These are phyloP conservation scores for Ectemnius cavifrons DNA, from an alignment of 2,888 invertebrate species.

Conservation along the genomic window DNA sequence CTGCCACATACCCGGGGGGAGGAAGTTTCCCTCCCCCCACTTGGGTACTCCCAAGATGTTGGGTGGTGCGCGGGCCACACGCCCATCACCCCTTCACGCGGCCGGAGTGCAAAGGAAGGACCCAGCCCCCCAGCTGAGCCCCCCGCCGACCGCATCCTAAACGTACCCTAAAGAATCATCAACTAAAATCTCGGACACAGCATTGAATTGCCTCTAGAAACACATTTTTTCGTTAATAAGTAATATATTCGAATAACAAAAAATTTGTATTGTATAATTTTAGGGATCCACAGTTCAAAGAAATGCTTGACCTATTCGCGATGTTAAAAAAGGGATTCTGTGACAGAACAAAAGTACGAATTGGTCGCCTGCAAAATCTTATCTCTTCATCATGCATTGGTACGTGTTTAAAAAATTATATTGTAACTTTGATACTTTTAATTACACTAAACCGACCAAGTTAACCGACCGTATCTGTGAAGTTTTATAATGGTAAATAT, in stretches of 20 bases:
- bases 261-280: constrained; percentile 16
- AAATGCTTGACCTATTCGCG: constrained; percentile 96
- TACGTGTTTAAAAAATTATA: constrained; percentile 66
- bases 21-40: too few relatives aligned
- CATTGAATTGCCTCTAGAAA: background rate
- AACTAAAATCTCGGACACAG: background rate
- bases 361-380: constrained; percentile 95
- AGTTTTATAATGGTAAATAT: too few relatives aligned
- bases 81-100: too few relatives aligned
- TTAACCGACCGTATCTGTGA: too few relatives aligned
- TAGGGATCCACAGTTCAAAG: constrained; percentile 95
- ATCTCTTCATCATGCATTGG: constrained; percentile 98
- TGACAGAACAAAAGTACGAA: constrained; percentile 96
- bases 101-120: too few relatives aligned
- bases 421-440: too few relatives aligned
- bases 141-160: too few relatives aligned
- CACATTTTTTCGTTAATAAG: constrained; percentile 1
- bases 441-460: too few relatives aligned
- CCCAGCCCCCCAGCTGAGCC: too few relatives aligned
- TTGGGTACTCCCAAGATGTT: too few relatives aligned
- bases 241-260: background rate
- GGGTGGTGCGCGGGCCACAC: too few relatives aligned
- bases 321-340: constrained; percentile 98
- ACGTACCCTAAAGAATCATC: background rate
- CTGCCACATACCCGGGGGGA: too few relatives aligned